A percentile compares a stretch with the other conserved stretches of the same genome.
phyloP scores from a whole-genome alignment of 2,113 vertebrate species.

The Melanotaenia duboulayi region DNA sequence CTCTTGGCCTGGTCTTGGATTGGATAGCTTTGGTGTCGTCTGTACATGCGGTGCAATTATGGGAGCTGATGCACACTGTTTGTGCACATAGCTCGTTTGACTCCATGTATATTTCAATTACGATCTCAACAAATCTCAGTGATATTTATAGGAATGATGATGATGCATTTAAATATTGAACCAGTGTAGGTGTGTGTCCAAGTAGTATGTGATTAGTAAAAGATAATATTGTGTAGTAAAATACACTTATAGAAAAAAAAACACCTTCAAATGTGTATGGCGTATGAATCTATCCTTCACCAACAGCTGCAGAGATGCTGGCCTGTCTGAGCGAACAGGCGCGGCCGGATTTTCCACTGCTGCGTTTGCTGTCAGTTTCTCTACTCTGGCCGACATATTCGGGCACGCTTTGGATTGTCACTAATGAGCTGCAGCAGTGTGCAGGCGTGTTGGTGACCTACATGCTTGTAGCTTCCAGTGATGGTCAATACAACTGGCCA shows the following conservation, averaged over 20 bases:
- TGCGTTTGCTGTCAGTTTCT: not conserved
- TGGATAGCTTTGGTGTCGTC: not conserved
- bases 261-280: no score
- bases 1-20: not conserved
- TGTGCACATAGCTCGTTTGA: not conserved
- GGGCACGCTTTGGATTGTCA: constrained; percentile 10
- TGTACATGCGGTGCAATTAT: not conserved
- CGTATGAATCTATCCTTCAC: not conserved
- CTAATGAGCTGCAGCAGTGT: constrained; percentile 22
- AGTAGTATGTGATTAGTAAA: no score
- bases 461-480: constrained; percentile 11
- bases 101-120: not conserved
- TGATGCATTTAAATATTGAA: not conserved
- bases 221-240: no score
- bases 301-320: not conserved
- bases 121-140: not conserved
- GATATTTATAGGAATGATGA: not conserved
- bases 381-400: not conserved
- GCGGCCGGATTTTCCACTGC: constrained; percentile 12
- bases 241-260: no score
- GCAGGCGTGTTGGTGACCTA: constrained; percentile 30
- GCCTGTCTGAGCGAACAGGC: not conserved
- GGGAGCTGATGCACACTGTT: no score
- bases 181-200: not conserved
- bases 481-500: constrained; percentile 23